Evolutionary conservation across 1,140 invertebrate genomes (phyloP).

Genomic region (Zaprionus ghesquierei): DNA sequence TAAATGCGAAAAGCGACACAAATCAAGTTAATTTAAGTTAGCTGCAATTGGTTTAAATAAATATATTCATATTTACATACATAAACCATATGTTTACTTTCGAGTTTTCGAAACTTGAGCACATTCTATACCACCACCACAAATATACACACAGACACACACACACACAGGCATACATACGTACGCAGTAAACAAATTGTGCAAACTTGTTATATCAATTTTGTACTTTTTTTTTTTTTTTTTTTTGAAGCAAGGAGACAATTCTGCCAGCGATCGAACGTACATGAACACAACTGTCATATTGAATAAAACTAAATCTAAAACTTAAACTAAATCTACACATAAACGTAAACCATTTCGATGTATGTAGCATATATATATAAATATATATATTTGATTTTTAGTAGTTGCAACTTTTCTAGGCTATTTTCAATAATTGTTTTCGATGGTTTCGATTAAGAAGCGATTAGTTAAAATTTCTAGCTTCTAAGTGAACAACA

Average conservation of each 20-base stretch:
- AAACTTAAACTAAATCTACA: slow-evolving; percentile 45
- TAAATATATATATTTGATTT: slow-evolving; percentile 64
- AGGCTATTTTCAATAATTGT: slow-evolving; percentile 75
- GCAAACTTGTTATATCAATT: slow-evolving; percentile 70
- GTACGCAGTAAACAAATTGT: slow-evolving; percentile 30
- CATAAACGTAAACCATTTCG: slow-evolving; percentile 53
- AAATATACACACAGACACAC: slow-evolving; percentile 25
- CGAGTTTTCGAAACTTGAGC: slow-evolving; percentile 54
- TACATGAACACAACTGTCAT: slow-evolving; percentile 79
- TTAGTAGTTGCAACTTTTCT: slow-evolving; percentile 74
- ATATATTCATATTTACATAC: background rate
- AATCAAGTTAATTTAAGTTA: slow-evolving; percentile 72
- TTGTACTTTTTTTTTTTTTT: slow-evolving; percentile 63
- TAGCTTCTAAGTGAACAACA: slow-evolving; percentile 62
- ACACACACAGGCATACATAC: slow-evolving; percentile 29
- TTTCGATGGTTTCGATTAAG: slow-evolving; percentile 68
- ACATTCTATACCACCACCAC: slow-evolving; percentile 50
- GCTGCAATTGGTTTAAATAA: slow-evolving; percentile 61
- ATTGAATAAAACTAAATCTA: slow-evolving; percentile 59
- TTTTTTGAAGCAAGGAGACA: slow-evolving; percentile 51
- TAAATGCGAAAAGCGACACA: slow-evolving; percentile 14
- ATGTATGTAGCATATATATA: slow-evolving; percentile 58
- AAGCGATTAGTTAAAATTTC: slow-evolving; percentile 77
- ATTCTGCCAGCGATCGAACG: slow-evolving; percentile 62
- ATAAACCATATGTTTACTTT: slow-evolving; percentile 18